These are phyloP conservation scores for Climacteris rufus DNA, from an alignment of 2,113 vertebrate species.

Conservation along the genomic window DNA sequence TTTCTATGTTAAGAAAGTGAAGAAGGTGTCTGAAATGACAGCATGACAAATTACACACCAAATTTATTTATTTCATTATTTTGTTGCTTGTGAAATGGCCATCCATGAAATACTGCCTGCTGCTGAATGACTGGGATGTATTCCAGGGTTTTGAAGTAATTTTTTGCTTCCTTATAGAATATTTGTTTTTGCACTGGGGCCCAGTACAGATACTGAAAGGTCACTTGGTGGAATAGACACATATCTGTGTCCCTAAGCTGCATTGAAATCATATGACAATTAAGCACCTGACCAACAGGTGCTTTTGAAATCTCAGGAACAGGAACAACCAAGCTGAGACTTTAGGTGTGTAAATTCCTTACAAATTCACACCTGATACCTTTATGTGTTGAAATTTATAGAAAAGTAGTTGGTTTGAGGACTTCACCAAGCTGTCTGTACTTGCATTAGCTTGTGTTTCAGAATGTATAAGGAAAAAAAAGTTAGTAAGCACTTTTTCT, in stretches of 20 bases:
- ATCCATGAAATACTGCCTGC: background rate
- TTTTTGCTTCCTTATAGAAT: background rate
- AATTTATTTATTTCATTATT: background rate
- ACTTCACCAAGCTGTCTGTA: background rate
- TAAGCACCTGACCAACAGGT: background rate
- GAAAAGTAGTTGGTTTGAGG: background rate
- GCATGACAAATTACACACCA: background rate
- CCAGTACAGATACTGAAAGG: background rate
- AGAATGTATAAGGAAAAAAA: background rate
- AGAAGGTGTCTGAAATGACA: background rate
- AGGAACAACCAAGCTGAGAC: background rate
- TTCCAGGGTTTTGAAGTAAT: background rate
- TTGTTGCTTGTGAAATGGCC: background rate
- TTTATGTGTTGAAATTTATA: background rate
- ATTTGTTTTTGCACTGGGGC: background rate
- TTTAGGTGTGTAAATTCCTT: background rate
- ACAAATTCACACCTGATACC: background rate
- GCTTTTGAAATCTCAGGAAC: background rate
- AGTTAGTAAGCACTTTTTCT: background rate
- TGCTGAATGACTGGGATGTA: background rate
- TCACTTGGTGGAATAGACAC: background rate
- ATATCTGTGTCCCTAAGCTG: background rate
- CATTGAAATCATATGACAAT: fast-evolving
- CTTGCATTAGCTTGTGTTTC: background rate
- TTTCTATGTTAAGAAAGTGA: background rate